Evolutionary conservation across 2,797 vertebrate species (phyloP).

Genomic region (Rhinatrema bivittatum): DNA sequence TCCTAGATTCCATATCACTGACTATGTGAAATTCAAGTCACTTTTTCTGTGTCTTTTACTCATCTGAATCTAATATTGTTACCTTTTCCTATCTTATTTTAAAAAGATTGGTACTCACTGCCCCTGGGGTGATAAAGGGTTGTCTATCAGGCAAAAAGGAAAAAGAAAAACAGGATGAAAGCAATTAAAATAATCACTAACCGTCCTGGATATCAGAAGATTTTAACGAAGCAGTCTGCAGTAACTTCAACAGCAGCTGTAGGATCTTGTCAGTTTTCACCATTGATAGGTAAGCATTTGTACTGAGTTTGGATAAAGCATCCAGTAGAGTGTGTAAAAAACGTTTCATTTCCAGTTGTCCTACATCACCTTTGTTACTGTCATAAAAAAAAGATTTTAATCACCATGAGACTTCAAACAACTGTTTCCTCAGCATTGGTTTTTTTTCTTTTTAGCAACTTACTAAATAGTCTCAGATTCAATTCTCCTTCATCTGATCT

Average conservation of each 20-base stretch:
- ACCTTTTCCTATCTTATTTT: no score
- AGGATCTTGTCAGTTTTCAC: slow-evolving; percentile 83
- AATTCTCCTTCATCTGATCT: no score
- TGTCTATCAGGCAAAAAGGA: no score
- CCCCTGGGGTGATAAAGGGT: no score
- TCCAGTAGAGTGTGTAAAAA: slow-evolving; percentile 79
- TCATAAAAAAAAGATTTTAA: slow-evolving; percentile 36
- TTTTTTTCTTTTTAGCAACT: not conserved
- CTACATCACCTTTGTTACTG: slow-evolving; percentile 37
- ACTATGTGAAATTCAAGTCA: no score
- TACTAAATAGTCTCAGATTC: not conserved
- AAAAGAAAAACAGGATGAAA: no score
- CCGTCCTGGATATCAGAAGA: slow-evolving; percentile 39
- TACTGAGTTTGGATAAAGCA: slow-evolving; percentile 71
- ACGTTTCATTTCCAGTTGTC: slow-evolving; percentile 48
- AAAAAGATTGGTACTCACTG: no score
- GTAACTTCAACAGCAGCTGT: slow-evolving; percentile 73
- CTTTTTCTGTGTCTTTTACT: no score
- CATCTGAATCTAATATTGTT: no score
- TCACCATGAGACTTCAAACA: slow-evolving; percentile 2
- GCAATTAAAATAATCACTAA: slow-evolving; percentile 49
- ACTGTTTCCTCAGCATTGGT: not conserved
- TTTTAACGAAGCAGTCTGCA: slow-evolving; percentile 57
- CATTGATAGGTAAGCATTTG: slow-evolving; percentile 78
- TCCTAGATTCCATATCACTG: no score